Evolutionary conservation across 2,113 vertebrate genomes (phyloP).

Genomic region (Gracilinanus agilis): DNA sequence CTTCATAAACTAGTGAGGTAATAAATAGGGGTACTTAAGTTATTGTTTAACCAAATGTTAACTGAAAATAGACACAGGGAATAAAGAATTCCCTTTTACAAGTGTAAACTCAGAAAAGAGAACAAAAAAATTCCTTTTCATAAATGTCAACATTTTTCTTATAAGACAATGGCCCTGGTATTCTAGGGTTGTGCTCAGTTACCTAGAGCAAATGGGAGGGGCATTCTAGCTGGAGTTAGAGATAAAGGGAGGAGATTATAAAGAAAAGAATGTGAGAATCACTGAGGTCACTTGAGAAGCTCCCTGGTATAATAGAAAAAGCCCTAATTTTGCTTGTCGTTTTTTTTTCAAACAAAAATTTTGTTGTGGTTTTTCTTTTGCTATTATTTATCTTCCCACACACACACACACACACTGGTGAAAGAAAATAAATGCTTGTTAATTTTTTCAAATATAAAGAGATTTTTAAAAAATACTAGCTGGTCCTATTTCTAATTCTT

Average conservation of each 20-base stretch:
- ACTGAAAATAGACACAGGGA: no score
- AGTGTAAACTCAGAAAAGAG: no score
- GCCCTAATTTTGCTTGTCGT: background rate
- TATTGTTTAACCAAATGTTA: no score
- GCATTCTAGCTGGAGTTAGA: background rate
- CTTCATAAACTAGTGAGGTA: no score
- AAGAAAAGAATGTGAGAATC: background rate
- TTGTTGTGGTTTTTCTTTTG: background rate
- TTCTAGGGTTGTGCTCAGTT: background rate
- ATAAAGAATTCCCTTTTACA: no score
- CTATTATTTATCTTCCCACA: background rate
- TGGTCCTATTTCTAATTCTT: background rate
- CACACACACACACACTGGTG: no score
- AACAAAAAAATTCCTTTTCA: no score
- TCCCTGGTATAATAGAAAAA: background rate
- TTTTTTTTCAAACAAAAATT: background rate
- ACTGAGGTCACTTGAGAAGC: background rate
- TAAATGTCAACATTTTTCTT: background rate
- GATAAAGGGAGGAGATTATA: background rate
- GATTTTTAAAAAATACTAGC: background rate
- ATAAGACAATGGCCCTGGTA: background rate
- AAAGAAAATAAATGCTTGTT: background rate
- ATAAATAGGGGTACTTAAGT: no score
- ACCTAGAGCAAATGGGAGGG: background rate
- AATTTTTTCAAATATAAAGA: background rate